phyloP scores from a whole-genome alignment of 2,888 invertebrate species.

The Seira sanloemensis region DNA sequence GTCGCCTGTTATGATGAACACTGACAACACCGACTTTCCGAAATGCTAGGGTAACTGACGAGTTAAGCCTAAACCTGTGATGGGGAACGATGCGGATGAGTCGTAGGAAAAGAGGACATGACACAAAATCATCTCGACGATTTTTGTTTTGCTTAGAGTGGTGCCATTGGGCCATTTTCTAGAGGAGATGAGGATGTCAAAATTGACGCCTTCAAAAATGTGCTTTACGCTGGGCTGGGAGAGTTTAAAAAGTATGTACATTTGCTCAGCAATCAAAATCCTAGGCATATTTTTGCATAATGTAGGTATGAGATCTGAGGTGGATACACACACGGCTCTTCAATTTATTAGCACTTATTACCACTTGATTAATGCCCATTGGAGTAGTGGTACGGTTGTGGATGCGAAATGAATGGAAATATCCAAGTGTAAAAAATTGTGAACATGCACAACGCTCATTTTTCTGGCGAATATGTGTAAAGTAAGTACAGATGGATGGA shows the following conservation, averaged over 20 bases:
- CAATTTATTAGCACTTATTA: slow-evolving; percentile 60
- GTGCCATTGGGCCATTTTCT: neutral
- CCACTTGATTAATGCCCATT: slow-evolving; percentile 53
- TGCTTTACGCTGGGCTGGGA: slow-evolving; percentile 3
- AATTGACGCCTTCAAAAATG: slow-evolving; percentile 53
- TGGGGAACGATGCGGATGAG: neutral
- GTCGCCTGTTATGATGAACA: neutral
- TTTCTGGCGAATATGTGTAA: neutral
- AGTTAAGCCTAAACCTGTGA: neutral
- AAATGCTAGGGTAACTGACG: too few relatives aligned
- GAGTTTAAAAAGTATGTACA: neutral
- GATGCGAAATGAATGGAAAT: neutral
- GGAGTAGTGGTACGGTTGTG: neutral
- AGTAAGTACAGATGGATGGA: too few relatives aligned
- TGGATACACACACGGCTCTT: slow-evolving; percentile 22
- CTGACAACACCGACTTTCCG: neutral
- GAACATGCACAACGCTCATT: neutral
- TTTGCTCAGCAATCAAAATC: neutral
- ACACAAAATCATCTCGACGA: neutral
- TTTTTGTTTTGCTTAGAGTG: too few relatives aligned
- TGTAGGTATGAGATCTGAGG: slow-evolving; percentile 29
- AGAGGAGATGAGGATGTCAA: slow-evolving; percentile 57
- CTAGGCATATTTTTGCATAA: neutral
- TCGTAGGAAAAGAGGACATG: neutral
- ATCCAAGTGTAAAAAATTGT: slow-evolving; percentile 15